A percentile compares a stretch with the other conserved stretches of the same genome.
Evolutionary conservation across 1,140 invertebrate genomes (phyloP).

Genomic region (Bombus polaris): DNA sequence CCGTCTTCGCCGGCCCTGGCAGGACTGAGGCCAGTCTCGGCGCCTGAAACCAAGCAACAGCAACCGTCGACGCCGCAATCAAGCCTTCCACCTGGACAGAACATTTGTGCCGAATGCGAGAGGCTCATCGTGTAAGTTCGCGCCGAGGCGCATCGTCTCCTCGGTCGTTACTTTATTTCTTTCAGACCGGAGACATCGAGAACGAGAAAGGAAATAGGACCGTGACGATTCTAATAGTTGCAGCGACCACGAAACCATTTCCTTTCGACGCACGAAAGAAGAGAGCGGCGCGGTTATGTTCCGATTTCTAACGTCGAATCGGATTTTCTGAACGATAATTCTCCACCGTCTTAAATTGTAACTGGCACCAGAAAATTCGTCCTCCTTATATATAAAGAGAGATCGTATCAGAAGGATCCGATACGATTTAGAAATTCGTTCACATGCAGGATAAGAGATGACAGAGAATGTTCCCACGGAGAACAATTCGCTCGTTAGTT

Average conservation of each 20-base stretch:
- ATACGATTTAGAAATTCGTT: not conserved
- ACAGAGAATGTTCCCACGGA: constrained; percentile 21
- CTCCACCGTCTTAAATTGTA: fast-evolving
- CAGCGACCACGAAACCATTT: not conserved
- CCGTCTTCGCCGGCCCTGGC: constrained; percentile 80
- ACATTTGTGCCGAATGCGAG: constrained; percentile 96
- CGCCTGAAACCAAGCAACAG: constrained; percentile 86
- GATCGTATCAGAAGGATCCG: not conserved
- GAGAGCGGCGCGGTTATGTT: not conserved
- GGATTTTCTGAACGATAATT: not conserved
- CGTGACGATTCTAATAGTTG: constrained; percentile 4
- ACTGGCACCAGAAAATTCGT: too few species aligned
- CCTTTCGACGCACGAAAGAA: constrained; percentile 10
- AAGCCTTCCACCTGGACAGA: constrained; percentile 91
- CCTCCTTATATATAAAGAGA: too few species aligned
- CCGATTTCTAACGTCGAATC: constrained; percentile 2
- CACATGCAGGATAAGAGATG: constrained; percentile 4
- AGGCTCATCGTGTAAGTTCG: constrained; percentile 96
- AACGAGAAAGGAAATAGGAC: constrained; percentile 33
- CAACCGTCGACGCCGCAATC: constrained; percentile 81
- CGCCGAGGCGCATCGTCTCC: not conserved
- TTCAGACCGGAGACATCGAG: constrained; percentile 46
- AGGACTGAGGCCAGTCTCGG: constrained; percentile 86
- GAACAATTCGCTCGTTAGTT: constrained; percentile 16
- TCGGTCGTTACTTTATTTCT: constrained; percentile 30